Conservation (phyloP, 2,113 vertebrate species). For the Podarcis muralis region DNA sequence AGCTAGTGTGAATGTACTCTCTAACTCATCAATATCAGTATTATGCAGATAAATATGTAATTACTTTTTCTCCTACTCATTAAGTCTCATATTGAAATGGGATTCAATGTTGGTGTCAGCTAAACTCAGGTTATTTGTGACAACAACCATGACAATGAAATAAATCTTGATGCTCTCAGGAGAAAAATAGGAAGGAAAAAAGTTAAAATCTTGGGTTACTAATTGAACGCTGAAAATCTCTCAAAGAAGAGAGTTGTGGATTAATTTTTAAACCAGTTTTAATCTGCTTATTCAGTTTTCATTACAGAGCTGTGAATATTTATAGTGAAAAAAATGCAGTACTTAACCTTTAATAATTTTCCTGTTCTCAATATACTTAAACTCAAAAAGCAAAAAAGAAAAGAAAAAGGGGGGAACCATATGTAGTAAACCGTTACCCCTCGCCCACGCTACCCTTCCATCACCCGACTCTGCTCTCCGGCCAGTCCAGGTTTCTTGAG, state of each 20-base stretch:
- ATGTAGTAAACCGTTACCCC: too few species aligned
- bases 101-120: constrained; percentile 57
- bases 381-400: constrained; percentile 42
- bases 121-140: constrained; percentile 62
- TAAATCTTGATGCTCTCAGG: constrained; percentile 60
- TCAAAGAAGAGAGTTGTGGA: constrained; percentile 77
- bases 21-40: constrained; percentile 4
- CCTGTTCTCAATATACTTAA: constrained; percentile 63
- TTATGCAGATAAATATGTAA: constrained; percentile 31
- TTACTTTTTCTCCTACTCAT: constrained; percentile 50
- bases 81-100: constrained; percentile 56
- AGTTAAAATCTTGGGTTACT: constrained; percentile 70
- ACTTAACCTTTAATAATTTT: constrained; percentile 74
- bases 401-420: too few species aligned
- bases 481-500: too few species aligned
- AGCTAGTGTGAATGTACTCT: neutral
- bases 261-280: constrained; percentile 80
- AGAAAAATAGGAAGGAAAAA: constrained; percentile 29
- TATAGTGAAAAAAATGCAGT: constrained; percentile 67
- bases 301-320: constrained; percentile 70
- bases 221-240: constrained; percentile 75
- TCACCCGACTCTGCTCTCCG: too few species aligned
- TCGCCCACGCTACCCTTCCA: too few species aligned
- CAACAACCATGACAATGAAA: constrained; percentile 49
- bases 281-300: constrained; percentile 79